Evolutionary conservation across 2,797 vertebrate species (phyloP), one percentile per base, ranked within the genome.

Genomic region (Peromyscus attwateri): DNA sequence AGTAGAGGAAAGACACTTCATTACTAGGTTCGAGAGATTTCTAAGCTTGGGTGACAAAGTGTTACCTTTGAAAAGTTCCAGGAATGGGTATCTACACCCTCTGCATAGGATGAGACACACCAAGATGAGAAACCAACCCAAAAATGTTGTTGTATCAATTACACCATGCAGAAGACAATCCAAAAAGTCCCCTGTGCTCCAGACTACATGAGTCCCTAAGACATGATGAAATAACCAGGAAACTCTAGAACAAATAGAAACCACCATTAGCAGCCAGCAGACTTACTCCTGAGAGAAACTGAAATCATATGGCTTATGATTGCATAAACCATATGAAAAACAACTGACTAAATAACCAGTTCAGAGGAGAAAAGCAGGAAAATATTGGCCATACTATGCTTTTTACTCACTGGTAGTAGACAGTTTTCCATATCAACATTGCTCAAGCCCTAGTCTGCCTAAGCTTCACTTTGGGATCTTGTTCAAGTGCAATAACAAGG

Each of bases 241-340:
- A 55, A 62, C 19, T 37, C 10, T 27, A 21, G 25, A 70, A 13
- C 11, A 27, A 70, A 10, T 11, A 27, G 40, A 62, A 2, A 29
- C 31, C 12, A 13, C 52, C 4, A 40, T n/a, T 2, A 37, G 31
- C 87, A 79, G 34, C 46, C 14, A 73, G 76, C 17, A 77, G 29
- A 14, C 19, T 46, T 71, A 17, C 40, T 83, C 31, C 4, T 68
- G 29, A 83, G 83, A 37, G 19, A 66, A 90, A 90, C 23, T n/a
- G 31, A 87, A 94, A 87, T 75, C 55, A 84, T 49, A 49, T 49
- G 49, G 49, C 49, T 49, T 11, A 49, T 25, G 27, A 64, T 52
- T 82, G 34, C 19, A 80, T 90, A 87, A 94, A 57, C 3, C 21
- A 29, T 60, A 25, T 37, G 52, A 73, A 80, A 88, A 85, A 52